Evolutionary conservation across 2,113 vertebrate species (phyloP), one percentile per base, ranked within the genome.

Genomic region (Ciconia boyciana): DNA sequence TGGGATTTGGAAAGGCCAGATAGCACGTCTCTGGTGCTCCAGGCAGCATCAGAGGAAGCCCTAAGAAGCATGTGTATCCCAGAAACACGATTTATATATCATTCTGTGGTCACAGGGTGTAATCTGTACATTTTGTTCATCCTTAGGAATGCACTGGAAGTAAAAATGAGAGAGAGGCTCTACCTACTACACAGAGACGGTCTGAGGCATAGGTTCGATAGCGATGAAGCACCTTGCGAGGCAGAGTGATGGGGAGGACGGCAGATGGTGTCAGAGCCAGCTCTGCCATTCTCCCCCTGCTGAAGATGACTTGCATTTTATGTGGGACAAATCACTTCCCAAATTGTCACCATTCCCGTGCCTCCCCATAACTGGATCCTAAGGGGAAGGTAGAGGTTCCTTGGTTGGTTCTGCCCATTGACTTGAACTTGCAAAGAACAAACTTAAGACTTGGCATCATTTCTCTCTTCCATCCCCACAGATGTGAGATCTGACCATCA

Each of bases 141-240:
- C 21, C 14, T 71, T 48, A 46, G 78, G 39, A 93, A 52, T 0
- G 10, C 41, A 34, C 7, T 78, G 34, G 46, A 75, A 84, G 29
- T 49, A 25, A 71, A 90, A 71, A 28, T 13, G 26, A 76, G 32
- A 74, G 65, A 29, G 61, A 18, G 18, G n/a, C 25, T 89, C 39
- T 84, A 31, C 31, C 34, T 75, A 21, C 55, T 29, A 52, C 1
- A 10, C 44, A 76, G 91, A 60, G 57, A 44, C 3, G 1, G 18
- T 64, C 14, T 68, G 57, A 84, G 46, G 64, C 2, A 5, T 34
- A 58, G 49, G 65, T 28, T 88, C 0, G 0, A 21, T 14, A 74
- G 34, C 0, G 11, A 4, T 77, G 75, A 95, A 79, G 64, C 2
- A 9, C 57, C 52, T 83, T 55, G 52, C 1, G 3, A 75, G 46